These are phyloP conservation scores for Pseudocheirus occidentalis DNA, from an alignment of 2,797 vertebrate genomes.

Conservation along the genomic window DNA sequence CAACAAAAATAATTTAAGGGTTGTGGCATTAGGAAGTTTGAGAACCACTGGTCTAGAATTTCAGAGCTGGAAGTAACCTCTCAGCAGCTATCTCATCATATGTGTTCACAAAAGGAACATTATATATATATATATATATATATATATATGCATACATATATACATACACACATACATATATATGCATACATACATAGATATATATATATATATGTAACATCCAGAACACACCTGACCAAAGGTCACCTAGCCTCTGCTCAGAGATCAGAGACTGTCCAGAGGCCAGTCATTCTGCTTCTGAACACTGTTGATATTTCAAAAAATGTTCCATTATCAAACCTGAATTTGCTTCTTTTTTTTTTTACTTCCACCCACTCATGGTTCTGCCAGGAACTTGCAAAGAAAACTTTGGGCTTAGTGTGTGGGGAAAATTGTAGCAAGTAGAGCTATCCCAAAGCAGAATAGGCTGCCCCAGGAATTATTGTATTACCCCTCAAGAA, in stretches of 20 bases:
- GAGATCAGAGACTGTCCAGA: neutral
- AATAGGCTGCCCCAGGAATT: neutral
- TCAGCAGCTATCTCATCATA: neutral
- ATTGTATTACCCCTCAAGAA: neutral
- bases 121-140: too few relatives aligned
- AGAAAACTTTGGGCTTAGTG: neutral
- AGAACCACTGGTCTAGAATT: neutral
- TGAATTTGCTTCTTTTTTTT: neutral
- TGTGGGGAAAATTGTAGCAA: neutral
- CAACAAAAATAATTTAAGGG: too few relatives aligned
- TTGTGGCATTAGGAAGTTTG: too few relatives aligned
- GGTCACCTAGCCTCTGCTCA: neutral
- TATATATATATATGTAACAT: too few relatives aligned
- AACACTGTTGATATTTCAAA: neutral
- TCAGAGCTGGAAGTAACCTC: neutral
- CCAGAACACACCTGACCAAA: neutral
- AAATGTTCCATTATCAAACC: neutral
- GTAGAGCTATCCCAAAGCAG: neutral
- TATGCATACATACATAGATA: too few relatives aligned
- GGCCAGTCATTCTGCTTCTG: neutral
- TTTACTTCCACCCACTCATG: neutral
- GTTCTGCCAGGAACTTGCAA: neutral
- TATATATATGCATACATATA: too few relatives aligned
- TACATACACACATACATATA: too few relatives aligned
- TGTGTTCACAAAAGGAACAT: neutral